Percentiles rank a stretch among this genome's conserved stretches.
Evolutionary conservation across 2,888 invertebrate species (phyloP).

Genomic region (Ashinkailepas kermadecensis): DNA sequence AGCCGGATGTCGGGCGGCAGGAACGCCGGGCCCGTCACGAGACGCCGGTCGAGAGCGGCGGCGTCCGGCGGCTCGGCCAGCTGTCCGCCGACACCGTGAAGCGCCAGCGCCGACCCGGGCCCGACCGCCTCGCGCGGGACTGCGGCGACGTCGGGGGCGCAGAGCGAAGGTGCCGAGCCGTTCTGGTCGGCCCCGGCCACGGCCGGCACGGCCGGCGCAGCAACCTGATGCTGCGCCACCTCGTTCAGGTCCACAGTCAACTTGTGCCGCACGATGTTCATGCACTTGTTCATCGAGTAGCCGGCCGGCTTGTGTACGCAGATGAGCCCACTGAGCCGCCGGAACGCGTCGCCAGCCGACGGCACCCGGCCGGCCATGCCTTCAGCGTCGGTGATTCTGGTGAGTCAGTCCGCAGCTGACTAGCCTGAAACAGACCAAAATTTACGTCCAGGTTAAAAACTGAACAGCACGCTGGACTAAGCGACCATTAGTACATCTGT

Average conservation of each 20-base stretch:
- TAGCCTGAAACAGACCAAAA: no score
- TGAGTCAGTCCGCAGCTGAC: no score
- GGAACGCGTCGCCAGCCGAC: constrained; percentile 36
- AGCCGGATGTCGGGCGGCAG: background rate
- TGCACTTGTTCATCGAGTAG: constrained; percentile 2
- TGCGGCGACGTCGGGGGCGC: background rate
- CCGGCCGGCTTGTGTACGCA: constrained; percentile 38
- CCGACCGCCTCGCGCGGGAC: no score
- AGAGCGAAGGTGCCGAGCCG: no score
- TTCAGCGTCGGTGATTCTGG: no score
- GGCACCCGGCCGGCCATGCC: no score
- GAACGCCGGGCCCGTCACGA: background rate
- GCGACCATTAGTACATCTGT: no score
- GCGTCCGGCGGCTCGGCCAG: background rate
- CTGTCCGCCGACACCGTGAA: background rate
- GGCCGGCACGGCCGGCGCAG: background rate
- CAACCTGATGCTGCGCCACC: background rate
- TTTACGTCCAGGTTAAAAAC: no score
- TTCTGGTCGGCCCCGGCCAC: background rate
- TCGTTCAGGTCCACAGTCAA: constrained; percentile 7
- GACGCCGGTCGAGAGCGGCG: background rate
- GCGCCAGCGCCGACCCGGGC: background rate
- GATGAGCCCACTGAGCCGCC: constrained; percentile 37
- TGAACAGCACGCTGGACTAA: no score
- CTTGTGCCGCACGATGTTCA: background rate